Evolutionary conservation across 1,140 invertebrate genomes (phyloP), one percentile per base, ranked within the genome.

Genomic region (Drosophila punjabiensis): DNA sequence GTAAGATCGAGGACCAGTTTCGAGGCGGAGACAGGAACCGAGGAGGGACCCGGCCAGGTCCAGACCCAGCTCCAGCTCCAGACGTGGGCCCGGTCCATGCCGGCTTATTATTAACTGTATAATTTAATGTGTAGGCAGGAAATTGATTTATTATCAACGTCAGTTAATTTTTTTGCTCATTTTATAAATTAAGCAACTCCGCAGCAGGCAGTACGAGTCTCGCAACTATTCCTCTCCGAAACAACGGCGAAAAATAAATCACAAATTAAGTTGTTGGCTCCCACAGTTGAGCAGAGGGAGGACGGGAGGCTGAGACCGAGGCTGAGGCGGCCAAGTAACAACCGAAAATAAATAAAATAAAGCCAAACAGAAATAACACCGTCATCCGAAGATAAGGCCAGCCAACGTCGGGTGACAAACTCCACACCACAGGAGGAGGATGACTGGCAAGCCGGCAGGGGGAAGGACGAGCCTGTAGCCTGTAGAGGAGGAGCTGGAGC

Each of bases 71-170:
- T 53, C 55, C 32, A 66, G 41, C 52, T 53, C 55, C 32, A 66
- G 41, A 89, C 86, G 85, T 89, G 86, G 85, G 85, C 82, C 39
- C 67, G 64, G 68, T 53, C 69, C 81, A 82, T 41, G 76, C 79
- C 79, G 79, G 79, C 86, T 89, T 89, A 89, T 89, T 89, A 90
- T 89, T 89, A 89, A 89, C 85, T 79, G 82, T 89, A 89, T 89
- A 89, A 89, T 89, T 85, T 89, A 79, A 76, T 90, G 85, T 89
- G 85, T 89, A 89, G 85, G 85, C 85, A 89, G 85, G 82, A 89
- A 89, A 89, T 89, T 89, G 85, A 89, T 89, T 89, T 89, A 89
- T 90, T 89, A 89, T 89, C 85, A 90, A 74, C 86, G 82, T 82
- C 79, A 73, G 85, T 85, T 89, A 79, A 87, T 89, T 87, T 87